Conservation (phyloP, 35 echinoderm and acorn worm genomes). For the Amphiura filiformis region DNA sequence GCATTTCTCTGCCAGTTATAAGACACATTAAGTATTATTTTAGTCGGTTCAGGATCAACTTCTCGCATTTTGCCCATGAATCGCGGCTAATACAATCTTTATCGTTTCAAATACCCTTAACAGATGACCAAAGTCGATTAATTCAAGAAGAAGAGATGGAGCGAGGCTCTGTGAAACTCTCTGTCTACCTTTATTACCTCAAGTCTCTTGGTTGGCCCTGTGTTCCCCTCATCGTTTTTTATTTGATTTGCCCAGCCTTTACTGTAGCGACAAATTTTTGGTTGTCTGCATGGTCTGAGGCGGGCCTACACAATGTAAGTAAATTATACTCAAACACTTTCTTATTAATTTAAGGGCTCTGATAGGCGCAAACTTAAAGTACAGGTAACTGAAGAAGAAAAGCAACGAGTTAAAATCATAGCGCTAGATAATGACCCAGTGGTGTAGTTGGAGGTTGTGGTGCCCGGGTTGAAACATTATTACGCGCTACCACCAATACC, state of each 20-base stretch:
- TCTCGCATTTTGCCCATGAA: too few relatives aligned
- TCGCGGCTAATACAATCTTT: too few relatives aligned
- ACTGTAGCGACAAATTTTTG: constrained; percentile 75
- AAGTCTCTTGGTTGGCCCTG: constrained; percentile 39
- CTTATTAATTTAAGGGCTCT: not conserved
- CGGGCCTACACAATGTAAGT: constrained; percentile 16
- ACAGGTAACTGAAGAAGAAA: not conserved
- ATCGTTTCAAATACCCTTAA: too few relatives aligned
- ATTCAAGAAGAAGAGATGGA: constrained; percentile 78
- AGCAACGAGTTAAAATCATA: not conserved
- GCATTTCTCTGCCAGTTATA: too few relatives aligned
- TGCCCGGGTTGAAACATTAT: too few relatives aligned
- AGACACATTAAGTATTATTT: too few relatives aligned
- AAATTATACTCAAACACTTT: not conserved
- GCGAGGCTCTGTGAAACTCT: constrained; percentile 49
- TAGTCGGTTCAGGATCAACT: too few relatives aligned
- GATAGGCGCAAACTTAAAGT: not conserved
- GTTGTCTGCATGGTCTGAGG: constrained; percentile 81
- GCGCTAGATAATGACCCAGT: too few relatives aligned
- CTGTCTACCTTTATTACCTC: constrained; percentile 59
- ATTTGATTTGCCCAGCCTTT: not conserved
- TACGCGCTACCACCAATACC: too few relatives aligned
- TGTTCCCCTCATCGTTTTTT: not conserved
- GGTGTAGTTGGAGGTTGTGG: too few relatives aligned
- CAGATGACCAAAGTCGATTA: constrained; percentile 57